Evolutionary conservation across 2,113 vertebrate species (phyloP).

Genomic region (Pelodiscus sinensis): DNA sequence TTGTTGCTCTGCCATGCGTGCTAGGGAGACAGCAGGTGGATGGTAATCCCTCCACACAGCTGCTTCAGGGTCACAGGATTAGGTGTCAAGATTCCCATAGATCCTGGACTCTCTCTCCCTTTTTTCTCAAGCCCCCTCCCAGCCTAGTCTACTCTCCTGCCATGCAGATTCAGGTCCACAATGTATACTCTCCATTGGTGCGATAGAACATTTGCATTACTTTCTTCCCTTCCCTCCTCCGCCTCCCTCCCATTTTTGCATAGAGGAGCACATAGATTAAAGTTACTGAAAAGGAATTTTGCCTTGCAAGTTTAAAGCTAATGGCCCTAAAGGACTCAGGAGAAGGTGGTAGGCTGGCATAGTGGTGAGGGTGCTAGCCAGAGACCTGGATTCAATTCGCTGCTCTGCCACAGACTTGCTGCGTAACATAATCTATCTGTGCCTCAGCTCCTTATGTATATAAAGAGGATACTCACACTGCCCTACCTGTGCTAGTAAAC

Average conservation of each 20-base stretch:
- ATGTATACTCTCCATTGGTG: background rate
- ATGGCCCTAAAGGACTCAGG: background rate
- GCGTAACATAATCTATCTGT: background rate
- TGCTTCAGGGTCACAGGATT: background rate
- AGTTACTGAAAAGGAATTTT: background rate
- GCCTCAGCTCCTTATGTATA: background rate
- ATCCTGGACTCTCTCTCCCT: background rate
- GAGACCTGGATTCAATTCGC: background rate
- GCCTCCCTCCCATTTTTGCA: background rate
- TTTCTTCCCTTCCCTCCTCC: background rate
- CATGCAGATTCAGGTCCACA: background rate
- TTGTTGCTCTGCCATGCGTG: background rate
- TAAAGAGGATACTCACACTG: background rate
- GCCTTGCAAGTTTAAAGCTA: background rate
- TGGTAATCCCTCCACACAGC: background rate
- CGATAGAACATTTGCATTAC: background rate
- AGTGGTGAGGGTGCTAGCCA: background rate
- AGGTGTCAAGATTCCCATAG: background rate
- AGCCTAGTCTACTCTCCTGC: background rate
- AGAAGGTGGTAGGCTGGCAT: background rate
- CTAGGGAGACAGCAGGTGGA: background rate
- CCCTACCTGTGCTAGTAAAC: background rate
- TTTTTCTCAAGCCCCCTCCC: background rate
- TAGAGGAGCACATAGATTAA: background rate
- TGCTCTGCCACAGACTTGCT: background rate